phyloP scores from a whole-genome alignment of 2,113 vertebrate species.

The Bothrops jararaca region DNA sequence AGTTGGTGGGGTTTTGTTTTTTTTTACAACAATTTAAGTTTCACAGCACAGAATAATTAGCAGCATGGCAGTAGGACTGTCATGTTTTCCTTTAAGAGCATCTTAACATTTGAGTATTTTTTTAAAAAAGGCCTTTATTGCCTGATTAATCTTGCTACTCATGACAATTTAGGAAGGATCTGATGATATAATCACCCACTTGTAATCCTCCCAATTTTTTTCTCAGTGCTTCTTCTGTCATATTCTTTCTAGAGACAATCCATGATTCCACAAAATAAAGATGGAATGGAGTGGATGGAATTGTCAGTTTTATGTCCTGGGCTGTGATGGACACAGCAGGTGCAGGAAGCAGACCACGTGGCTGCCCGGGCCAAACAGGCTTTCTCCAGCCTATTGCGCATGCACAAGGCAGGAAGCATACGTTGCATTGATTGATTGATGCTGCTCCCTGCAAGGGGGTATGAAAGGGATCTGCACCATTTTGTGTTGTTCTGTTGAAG shows the following conservation, averaged over 20 bases:
- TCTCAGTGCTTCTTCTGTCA: background rate
- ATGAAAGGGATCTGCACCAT: no score
- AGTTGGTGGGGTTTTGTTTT: background rate
- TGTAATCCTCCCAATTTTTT: background rate
- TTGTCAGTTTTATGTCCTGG: background rate
- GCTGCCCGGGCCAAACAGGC: no score
- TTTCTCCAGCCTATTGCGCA: no score
- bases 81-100: background rate
- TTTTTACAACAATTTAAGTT: background rate
- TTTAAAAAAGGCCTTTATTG: background rate
- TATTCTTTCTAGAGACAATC: background rate
- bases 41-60: background rate
- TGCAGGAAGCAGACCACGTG: no score
- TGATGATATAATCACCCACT: background rate
- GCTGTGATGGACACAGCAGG: no score
- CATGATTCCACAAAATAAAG: background rate
- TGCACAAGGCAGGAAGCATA: no score
- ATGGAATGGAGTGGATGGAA: background rate
- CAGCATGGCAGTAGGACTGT: background rate
- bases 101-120: background rate
- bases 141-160: background rate
- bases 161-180: background rate
- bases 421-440: no score
- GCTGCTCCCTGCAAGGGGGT: no score
- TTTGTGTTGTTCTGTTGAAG: no score